Conservation (phyloP, 2,888 invertebrate species). For the Leptinotarsa tumamoca region DNA sequence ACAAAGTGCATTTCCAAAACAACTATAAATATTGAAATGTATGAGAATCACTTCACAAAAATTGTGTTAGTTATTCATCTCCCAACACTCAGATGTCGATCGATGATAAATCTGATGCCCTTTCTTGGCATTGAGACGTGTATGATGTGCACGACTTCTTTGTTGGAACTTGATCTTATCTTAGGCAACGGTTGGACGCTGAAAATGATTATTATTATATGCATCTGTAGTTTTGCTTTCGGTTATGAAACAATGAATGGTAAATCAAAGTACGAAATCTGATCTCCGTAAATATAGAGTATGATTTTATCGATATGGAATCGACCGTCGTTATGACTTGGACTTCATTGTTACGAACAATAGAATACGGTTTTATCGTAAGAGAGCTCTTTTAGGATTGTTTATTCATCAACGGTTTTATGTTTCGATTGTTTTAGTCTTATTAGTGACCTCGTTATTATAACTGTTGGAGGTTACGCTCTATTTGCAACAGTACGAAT, state of each 20-base stretch:
- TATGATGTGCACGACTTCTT: conserved; percentile 43
- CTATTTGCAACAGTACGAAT: too few species aligned
- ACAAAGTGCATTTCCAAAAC: too few species aligned
- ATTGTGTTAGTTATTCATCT: too few species aligned
- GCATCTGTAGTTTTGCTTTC: conserved; percentile 3
- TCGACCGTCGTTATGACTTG: background rate
- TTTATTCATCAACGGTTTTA: too few species aligned
- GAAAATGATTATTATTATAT: conserved; percentile 38
- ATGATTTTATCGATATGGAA: conserved; percentile 2
- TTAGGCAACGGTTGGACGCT: conserved; percentile 38
- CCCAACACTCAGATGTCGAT: background rate
- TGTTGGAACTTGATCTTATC: conserved; percentile 42
- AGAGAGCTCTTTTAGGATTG: too few species aligned
- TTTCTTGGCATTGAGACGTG: conserved; percentile 18
- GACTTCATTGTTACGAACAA: background rate
- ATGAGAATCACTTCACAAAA: too few species aligned
- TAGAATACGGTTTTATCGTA: background rate
- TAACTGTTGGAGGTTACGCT: too few species aligned
- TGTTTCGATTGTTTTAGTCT: too few species aligned
- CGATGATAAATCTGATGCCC: background rate
- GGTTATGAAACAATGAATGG: conserved; percentile 6
- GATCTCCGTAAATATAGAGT: conserved; percentile 14
- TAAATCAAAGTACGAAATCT: conserved; percentile 11
- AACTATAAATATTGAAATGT: too few species aligned
- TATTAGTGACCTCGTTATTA: too few species aligned